Evolutionary conservation across 2,797 vertebrate species (phyloP).

Genomic region (Danio albolineatus): DNA sequence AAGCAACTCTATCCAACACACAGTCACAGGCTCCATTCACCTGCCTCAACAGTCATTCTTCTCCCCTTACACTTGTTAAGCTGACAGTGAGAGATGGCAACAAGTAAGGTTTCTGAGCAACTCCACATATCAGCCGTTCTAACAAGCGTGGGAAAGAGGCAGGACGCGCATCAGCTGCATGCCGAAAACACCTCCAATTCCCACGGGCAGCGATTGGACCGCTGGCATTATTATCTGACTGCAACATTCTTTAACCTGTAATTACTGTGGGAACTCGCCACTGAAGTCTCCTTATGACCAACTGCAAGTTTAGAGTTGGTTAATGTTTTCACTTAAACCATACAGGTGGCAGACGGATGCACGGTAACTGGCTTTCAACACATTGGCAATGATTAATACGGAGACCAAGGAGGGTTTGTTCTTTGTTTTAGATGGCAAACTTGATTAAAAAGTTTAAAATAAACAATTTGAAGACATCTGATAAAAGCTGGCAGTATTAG

Average conservation of each 20-base stretch:
- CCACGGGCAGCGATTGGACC: conserved; percentile 74
- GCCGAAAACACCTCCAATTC: conserved; percentile 76
- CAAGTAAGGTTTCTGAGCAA: conserved; percentile 74
- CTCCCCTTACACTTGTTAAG: conserved; percentile 75
- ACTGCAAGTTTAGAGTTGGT: conserved; percentile 68
- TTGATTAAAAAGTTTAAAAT: neutral
- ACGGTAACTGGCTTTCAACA: conserved; percentile 56
- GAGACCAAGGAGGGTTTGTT: neutral
- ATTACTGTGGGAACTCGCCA: conserved; percentile 81
- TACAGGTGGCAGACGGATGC: conserved; percentile 39
- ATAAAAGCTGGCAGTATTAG: no score
- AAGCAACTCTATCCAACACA: conserved; percentile 7
- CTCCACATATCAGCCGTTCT: conserved; percentile 69
- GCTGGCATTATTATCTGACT: conserved; percentile 70
- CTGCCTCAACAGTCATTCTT: conserved; percentile 70
- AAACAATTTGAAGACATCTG: neutral
- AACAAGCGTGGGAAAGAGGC: conserved; percentile 83
- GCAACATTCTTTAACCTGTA: conserved; percentile 75
- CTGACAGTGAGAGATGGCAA: conserved; percentile 79
- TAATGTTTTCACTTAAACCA: conserved; percentile 69
- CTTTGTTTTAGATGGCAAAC: neutral
- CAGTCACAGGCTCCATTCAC: conserved; percentile 68
- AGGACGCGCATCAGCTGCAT: conserved; percentile 59
- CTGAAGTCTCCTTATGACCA: conserved; percentile 69
- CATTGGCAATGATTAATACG: conserved; percentile 50